Base-by-base conservation (phyloP, 1,140 invertebrate species). In the Macrotrachela quadricornifera region DNA sequence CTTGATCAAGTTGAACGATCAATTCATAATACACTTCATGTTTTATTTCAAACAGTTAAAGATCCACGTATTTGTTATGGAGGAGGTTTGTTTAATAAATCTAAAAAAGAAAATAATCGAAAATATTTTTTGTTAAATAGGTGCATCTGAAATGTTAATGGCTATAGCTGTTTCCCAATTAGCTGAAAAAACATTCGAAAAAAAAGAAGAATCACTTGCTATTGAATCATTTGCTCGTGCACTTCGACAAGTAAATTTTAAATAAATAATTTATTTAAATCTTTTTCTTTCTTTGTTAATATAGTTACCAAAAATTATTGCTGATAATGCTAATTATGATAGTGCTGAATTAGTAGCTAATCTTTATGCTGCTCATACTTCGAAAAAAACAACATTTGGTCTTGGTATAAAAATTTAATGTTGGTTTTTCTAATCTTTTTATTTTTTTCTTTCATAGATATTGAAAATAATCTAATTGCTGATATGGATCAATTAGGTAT, bases 291-390 rank as follows among this genome's bases (percentile, higher is more conserved):
- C n/a, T n/a, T n/a, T n/a, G n/a, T n/a, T n/a, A n/a, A n/a, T n/a
- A n/a, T n/a, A 86, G 62, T 71, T 99, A 47, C 94, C 94, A 6
- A 88, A 83, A 36, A 82, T 83, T 48, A 94, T 99, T 60, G 88
- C 88, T 30, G 94, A 99, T 67, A 99, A 99, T 73, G 94, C 84
- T 58, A 92, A 94, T 51, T 94, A 86, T 66, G 94, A 99, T 74
- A 94, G 88, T 47, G 83, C 90, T 12, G 84, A 95, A 60, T 72
- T 99, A 21, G 74, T 97, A 39, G 81, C 84, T 15, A 78, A 91
- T 62, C 74, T 99, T 17, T 73, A 86, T 59, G 88, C 92, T 17
- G 75, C 78, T 15, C 94, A 99, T 68, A 79, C 81, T 46, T 78
- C 80, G 58, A 82, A 80, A 48, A 74, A 78, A 59, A 68, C 67